A percentile compares a stretch with the other conserved stretches of the same genome.
Evolutionary conservation across 2,113 vertebrate species (phyloP).

Genomic region (Scomber japonicus): DNA sequence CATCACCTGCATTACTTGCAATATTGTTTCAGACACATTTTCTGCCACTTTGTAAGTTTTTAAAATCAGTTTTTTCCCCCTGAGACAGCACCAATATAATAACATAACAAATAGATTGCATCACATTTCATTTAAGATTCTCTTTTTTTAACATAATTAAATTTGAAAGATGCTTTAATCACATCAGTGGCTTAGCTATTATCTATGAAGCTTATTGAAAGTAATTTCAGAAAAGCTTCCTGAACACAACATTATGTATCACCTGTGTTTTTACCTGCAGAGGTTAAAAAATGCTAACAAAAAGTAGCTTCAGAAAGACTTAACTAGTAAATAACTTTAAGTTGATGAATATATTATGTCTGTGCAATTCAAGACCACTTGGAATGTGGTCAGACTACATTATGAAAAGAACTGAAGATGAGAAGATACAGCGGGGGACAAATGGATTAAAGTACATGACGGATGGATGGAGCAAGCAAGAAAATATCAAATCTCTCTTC

Average conservation of each 20-base stretch:
- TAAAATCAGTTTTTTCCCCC: too few relatives aligned
- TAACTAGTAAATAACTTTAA: background rate
- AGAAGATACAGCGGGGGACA: background rate
- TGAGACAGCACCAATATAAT: too few relatives aligned
- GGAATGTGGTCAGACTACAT: background rate
- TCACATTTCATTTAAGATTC: too few relatives aligned
- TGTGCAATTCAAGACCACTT: background rate
- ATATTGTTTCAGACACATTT: too few relatives aligned
- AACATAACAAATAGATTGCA: too few relatives aligned
- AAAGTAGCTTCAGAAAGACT: background rate
- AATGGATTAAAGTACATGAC: background rate
- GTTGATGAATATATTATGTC: background rate
- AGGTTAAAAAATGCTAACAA: background rate
- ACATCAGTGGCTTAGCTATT: background rate
- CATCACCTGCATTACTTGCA: too few relatives aligned
- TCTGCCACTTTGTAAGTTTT: too few relatives aligned
- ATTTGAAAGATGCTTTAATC: background rate
- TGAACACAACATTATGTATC: background rate
- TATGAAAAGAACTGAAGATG: background rate
- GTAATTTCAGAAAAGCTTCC: background rate
- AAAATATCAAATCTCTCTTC: conserved; percentile 9
- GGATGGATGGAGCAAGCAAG: conserved; percentile 2
- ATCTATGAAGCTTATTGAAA: background rate
- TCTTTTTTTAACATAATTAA: background rate
- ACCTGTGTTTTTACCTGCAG: background rate